Percentiles rank a stretch among this genome's conserved stretches.
Conservation (phyloP, 2,113 vertebrate genomes). For the Callithrix jacchus region DNA sequence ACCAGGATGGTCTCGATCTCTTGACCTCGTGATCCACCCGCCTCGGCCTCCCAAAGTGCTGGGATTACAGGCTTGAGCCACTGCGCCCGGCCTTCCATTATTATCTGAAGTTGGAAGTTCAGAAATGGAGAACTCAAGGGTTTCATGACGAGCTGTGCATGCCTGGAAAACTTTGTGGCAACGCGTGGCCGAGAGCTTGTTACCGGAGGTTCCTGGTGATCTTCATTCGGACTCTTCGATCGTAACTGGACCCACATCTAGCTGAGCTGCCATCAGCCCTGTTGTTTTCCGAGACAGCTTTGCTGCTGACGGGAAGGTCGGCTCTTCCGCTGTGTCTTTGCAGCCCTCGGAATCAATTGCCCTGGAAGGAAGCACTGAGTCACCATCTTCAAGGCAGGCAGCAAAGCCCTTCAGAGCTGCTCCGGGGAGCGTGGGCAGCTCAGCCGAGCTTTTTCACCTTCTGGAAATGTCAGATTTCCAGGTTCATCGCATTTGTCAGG, state of each 20-base stretch:
- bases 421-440: background rate
- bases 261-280: background rate
- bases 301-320: background rate
- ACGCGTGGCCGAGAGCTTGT: background rate
- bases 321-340: background rate
- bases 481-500: slow-evolving; percentile 64
- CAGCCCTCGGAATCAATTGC: background rate
- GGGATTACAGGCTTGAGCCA: too few species aligned
- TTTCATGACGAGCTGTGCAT: background rate
- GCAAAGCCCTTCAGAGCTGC: slow-evolving; percentile 53
- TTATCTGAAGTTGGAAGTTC: background rate
- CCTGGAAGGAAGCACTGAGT: slow-evolving; percentile 41
- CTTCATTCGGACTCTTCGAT: fast-evolving
- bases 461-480: slow-evolving; percentile 72
- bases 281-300: background rate
- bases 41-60: too few species aligned
- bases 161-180: background rate
- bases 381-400: background rate
- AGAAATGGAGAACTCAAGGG: background rate
- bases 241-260: fast-evolving
- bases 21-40: too few species aligned
- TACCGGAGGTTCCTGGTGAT: background rate
- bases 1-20: too few species aligned
- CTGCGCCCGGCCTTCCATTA: fast-evolving
- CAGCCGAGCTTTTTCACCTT: slow-evolving; percentile 35